These are phyloP conservation scores for Chionomys nivalis DNA, from an alignment of 2,113 vertebrate genomes.

Conservation along the genomic window DNA sequence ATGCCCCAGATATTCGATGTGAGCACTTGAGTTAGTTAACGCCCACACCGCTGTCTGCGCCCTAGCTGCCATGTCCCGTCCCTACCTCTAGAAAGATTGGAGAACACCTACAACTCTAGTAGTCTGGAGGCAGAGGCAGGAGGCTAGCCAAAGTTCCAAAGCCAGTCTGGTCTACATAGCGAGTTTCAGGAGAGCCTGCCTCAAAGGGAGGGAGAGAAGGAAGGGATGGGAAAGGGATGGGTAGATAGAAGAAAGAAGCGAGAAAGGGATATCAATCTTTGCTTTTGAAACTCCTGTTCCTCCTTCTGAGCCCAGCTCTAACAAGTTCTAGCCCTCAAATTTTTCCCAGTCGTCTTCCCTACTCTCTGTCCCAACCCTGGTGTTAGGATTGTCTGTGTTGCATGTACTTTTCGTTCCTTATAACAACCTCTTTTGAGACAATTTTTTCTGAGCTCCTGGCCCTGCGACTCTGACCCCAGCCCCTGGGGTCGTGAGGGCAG, in stretches of 20 bases:
- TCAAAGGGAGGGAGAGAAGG: not conserved
- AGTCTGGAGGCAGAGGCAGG: not conserved
- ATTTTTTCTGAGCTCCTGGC: not conserved
- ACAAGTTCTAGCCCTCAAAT: not conserved
- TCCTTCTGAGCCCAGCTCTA: not conserved
- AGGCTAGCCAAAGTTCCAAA: not conserved
- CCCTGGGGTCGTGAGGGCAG: not conserved
- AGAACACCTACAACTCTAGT: not conserved
- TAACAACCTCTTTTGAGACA: not conserved
- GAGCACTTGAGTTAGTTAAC: constrained; percentile 70
- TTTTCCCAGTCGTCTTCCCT: not conserved
- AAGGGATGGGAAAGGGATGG: not conserved
- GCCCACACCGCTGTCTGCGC: not conserved
- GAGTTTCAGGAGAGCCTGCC: not conserved
- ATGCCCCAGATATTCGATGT: constrained; percentile 94
- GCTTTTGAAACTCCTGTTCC: not conserved
- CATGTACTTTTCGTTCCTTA: not conserved
- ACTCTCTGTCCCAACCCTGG: not conserved
- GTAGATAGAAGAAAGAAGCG: not conserved
- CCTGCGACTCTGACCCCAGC: not conserved
- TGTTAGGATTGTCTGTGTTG: not conserved
- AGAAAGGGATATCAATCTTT: not conserved
- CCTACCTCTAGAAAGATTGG: not conserved
- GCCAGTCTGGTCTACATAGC: not conserved
- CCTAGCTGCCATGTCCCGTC: not conserved